Conservation (phyloP, 1,140 invertebrate species). For the Rhopalosiphum padi region DNA sequence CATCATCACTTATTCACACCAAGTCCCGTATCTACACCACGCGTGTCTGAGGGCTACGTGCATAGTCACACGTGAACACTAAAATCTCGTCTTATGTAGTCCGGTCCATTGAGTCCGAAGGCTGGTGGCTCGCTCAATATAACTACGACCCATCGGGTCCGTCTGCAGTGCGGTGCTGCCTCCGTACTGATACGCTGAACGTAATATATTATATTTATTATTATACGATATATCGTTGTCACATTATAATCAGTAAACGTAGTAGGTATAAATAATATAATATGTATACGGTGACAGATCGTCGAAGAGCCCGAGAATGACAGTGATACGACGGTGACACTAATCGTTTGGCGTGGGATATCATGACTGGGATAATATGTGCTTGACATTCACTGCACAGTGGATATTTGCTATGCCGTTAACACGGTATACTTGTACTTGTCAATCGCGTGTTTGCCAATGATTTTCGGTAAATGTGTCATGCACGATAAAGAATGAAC, state of each 20-base stretch:
- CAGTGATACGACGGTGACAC: not conserved
- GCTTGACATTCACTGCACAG: not conserved
- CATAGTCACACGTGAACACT: not conserved
- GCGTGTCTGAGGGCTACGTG: not conserved
- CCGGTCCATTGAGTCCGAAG: not conserved
- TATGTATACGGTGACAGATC: not conserved
- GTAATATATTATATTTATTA: not conserved
- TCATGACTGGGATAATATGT: not conserved
- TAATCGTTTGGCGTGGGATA: not conserved
- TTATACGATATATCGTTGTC: no score
- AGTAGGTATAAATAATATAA: not conserved
- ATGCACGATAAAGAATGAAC: not conserved
- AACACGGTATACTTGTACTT: not conserved
- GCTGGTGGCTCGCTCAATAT: no score
- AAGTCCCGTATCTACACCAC: not conserved
- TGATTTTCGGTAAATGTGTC: not conserved
- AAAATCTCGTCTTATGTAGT: not conserved
- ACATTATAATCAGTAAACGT: no score
- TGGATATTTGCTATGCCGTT: not conserved
- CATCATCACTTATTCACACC: not conserved
- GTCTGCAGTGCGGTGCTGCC: not conserved
- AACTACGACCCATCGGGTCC: no score
- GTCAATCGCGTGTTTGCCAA: not conserved
- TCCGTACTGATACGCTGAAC: not conserved
- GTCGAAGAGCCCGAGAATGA: not conserved